These are phyloP conservation scores for Grammatotria lemairii DNA, from an alignment of 2,113 vertebrate genomes.

Conservation along the genomic window DNA sequence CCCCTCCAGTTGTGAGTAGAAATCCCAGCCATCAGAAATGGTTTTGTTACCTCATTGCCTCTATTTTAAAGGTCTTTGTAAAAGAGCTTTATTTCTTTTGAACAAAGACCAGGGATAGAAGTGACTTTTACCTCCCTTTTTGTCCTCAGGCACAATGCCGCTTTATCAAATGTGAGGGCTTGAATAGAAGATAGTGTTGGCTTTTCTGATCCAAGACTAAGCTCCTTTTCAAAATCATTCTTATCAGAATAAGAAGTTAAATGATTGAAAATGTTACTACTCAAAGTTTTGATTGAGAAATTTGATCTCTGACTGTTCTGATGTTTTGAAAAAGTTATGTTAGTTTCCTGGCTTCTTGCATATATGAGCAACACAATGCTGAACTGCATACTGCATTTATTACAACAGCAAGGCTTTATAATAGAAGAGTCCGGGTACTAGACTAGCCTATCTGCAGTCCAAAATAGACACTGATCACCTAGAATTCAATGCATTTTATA, in stretches of 20 bases:
- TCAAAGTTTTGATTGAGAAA: neutral
- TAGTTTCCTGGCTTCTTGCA: neutral
- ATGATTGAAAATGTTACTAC: neutral
- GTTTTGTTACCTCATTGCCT: neutral
- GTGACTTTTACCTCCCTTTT: constrained; percentile 23
- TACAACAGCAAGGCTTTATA: neutral
- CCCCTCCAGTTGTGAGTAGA: neutral
- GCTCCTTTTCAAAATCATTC: neutral
- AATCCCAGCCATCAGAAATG: neutral
- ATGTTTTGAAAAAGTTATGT: neutral
- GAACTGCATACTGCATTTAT: neutral
- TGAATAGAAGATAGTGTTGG: neutral
- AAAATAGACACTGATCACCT: neutral
- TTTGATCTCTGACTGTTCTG: neutral
- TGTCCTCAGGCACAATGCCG: neutral
- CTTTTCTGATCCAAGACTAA: neutral
- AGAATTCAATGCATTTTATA: neutral
- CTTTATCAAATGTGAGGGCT: constrained; percentile 4
- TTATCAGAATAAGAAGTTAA: neutral
- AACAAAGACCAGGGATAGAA: neutral
- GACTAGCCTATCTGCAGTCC: neutral
- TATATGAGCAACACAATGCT: neutral
- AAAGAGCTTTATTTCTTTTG: neutral
- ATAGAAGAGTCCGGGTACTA: neutral
- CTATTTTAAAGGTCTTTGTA: neutral